Evolutionary conservation across 2,888 invertebrate species (phyloP), one percentile per base, ranked within the genome.

Genomic region (Meandrusa payeni): DNA sequence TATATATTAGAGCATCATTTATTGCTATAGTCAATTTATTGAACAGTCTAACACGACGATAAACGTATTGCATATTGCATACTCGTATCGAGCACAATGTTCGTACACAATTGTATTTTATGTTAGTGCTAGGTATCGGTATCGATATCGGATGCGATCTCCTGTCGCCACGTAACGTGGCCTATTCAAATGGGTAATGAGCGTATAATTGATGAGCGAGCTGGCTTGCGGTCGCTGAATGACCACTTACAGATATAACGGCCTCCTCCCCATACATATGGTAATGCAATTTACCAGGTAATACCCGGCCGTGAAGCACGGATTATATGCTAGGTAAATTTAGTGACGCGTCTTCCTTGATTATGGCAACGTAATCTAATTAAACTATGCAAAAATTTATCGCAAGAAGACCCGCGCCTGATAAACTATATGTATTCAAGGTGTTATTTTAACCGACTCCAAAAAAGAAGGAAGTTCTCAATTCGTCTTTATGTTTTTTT

Each of bases 181-280:
- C 47, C 50, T 52, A 52, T 54, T 51, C 51, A 47, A 57, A 52
- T 50, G 55, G 28, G 46, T 57, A 65, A 63, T 56, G 52, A 55
- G 56, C 63, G 56, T 52, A 52, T 63, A 65, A 64, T 63, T 55
- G 63, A 54, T 60, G 54, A 49, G 41, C 44, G 53, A 37, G 50
- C 50, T 58, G 31, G 46, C 51, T 48, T 33, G 47, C 50, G 31
- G 20, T 24, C 15, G 13, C 34, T 32, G 36, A 42, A 38, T 34
- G 45, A 42, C 41, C 48, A 39, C 46, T 48, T 46, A 26, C 42
- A 39, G 19, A 27, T 46, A 46, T 42, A 46, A 46, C 34, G 45
- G 33, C 36, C 29, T 23, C 26, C 17, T 49, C 48, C 44, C 49
- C 31, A 44, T 40, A 52, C 51, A 48, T 51, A 47, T 50, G 51